Percentiles rank a stretch among this genome's conserved stretches.
phyloP scores from a whole-genome alignment of 1,140 invertebrate species.

The Agrypnia vestita region DNA sequence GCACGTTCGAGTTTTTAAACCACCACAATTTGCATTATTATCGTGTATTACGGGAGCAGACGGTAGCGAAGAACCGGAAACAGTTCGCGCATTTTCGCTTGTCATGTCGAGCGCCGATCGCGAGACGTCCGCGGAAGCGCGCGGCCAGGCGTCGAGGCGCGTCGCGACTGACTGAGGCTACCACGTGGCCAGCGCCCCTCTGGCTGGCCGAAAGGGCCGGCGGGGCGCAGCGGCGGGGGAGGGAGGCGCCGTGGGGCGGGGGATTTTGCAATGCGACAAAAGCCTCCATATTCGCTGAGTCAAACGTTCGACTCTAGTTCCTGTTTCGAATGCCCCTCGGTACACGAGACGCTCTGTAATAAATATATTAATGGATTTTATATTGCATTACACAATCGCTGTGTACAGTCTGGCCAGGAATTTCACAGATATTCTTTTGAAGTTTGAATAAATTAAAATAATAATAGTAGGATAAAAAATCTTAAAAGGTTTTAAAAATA shows the following conservation, averaged over 20 bases:
- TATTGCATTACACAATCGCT: too few relatives aligned
- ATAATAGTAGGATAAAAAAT: too few relatives aligned
- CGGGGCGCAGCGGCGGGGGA: background rate
- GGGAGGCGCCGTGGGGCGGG: background rate
- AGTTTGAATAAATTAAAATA: too few relatives aligned
- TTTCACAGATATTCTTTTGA: too few relatives aligned
- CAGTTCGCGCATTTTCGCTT: background rate
- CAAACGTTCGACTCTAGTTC: conserved; percentile 22
- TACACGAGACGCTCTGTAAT: too few relatives aligned
- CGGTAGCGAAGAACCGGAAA: background rate
- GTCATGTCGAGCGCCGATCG: background rate
- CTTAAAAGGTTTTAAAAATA: too few relatives aligned
- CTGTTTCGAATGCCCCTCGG: background rate
- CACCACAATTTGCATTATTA: too few relatives aligned
- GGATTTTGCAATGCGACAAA: conserved; percentile 40
- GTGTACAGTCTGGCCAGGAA: too few relatives aligned
- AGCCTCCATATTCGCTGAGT: conserved; percentile 26
- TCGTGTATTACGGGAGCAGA: background rate
- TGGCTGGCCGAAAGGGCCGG: background rate
- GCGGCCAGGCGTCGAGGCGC: conserved; percentile 9
- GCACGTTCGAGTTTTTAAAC: too few relatives aligned
- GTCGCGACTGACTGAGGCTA: conserved; percentile 11
- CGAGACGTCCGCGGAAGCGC: background rate
- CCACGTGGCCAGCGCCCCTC: background rate
- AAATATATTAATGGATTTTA: too few relatives aligned